Evolutionary conservation across 1,140 invertebrate genomes (phyloP), one percentile per base, ranked within the genome.

Genomic region (Drosophila asahinai): DNA sequence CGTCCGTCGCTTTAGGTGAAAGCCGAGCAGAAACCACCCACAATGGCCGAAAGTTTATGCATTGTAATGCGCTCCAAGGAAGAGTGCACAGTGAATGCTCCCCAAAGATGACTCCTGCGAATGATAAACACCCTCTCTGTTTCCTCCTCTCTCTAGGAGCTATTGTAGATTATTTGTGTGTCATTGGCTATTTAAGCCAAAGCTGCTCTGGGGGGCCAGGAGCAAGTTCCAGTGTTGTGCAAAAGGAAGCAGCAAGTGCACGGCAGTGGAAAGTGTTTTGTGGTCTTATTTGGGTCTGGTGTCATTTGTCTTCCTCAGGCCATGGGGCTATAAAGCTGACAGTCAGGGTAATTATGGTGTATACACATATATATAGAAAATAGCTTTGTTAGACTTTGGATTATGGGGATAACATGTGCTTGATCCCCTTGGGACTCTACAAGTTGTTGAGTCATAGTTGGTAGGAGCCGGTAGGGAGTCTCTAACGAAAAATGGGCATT

Each of bases 1-100:
- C 42, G 63, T 15, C 40, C 14, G 38, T 38, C 17, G 38, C 43
- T 42, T 59, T 22, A 72, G 74, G 80, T 57, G 42, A 25, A 71
- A 72, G 74, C 57, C 51, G 67, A 45, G 67, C 65, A 65, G 47
- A 52, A 80, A 47, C 43, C 42, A 42, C 30, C 45, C 42, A 72
- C 62, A 64, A 51, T 54, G 67, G 17, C 55, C 36, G 48, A 67
- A 67, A 86, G 77, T 54, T 86, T 83, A 52, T 77, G 84, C 83
- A 87, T 83, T 76, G 83, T 86, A 78, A 84, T 80, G 67, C 51
- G 74, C 71, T 60, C 59, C 55, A 22, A 58, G 43, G 48, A 19
- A 65, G 47, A 47, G 54, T 58, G 55, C 59, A 83, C 83, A 87
- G 67, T 83, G 75, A 82, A 60, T 45, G 62, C 65, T 63, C 52